A percentile compares a stretch with the other conserved stretches of the same genome.
Evolutionary conservation across 2,113 vertebrate species (phyloP).

Genomic region (Myodes glareolus): DNA sequence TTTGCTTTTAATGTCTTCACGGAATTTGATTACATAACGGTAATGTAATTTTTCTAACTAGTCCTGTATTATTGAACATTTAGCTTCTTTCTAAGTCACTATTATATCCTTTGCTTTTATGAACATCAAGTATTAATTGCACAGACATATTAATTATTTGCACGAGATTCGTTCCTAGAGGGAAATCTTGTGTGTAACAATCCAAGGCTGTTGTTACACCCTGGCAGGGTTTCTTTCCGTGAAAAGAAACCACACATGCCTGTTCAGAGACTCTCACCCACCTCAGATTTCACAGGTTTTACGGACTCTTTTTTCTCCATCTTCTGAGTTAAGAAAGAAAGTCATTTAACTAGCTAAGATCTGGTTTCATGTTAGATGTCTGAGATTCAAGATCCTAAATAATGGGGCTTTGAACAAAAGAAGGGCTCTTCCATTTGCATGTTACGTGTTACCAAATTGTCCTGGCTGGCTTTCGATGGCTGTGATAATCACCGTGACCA

Average conservation of each 20-base stretch:
- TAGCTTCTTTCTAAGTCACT: slow-evolving; percentile 54
- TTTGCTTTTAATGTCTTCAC: slow-evolving; percentile 50
- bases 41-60: slow-evolving; percentile 55
- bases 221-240: not conserved
- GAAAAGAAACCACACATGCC: not conserved
- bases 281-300: not conserved
- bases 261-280: not conserved
- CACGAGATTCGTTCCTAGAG: not conserved
- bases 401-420: not conserved
- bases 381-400: not conserved
- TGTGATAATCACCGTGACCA: not conserved
- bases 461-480: not conserved
- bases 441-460: not conserved
- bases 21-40: slow-evolving; percentile 42
- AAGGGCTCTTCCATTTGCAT: not conserved
- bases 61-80: slow-evolving; percentile 51
- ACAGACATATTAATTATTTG: slow-evolving; percentile 50
- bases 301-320: slow-evolving; percentile 17
- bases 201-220: not conserved
- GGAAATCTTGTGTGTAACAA: not conserved
- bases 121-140: slow-evolving; percentile 58
- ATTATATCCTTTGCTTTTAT: slow-evolving; percentile 50
- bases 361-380: not conserved
- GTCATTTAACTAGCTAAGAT: slow-evolving; percentile 38
- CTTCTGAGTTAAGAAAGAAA: not conserved